A percentile compares a stretch with the other conserved stretches of the same genome.
These are phyloP conservation scores for Spinus olivaceus DNA, from an alignment of 2,797 vertebrate species.

Conservation along the genomic window DNA sequence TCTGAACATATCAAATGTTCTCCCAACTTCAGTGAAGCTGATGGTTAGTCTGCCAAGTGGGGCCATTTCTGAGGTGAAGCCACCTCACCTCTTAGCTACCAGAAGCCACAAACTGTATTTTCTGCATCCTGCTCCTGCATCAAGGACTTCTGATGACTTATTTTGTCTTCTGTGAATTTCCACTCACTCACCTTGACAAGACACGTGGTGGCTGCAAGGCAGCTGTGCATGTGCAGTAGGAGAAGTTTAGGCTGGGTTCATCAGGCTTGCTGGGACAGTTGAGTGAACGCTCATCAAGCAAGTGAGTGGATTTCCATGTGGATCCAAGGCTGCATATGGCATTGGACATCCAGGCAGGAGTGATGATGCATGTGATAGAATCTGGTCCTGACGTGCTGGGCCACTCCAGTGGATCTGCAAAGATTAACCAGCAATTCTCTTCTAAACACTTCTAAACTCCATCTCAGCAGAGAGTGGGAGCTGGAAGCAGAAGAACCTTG, in stretches of 20 bases:
- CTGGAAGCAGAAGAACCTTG: neutral
- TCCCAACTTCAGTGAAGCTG: neutral
- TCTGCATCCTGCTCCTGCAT: neutral
- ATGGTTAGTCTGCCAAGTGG: rapidly evolving
- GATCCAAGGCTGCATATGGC: neutral
- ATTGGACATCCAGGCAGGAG: neutral
- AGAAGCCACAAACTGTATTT: rapidly evolving
- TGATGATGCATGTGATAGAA: neutral
- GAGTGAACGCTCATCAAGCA: neutral
- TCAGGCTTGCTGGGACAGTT: rapidly evolving
- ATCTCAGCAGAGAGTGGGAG: neutral
- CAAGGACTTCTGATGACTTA: neutral
- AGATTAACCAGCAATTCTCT: neutral
- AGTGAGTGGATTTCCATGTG: neutral
- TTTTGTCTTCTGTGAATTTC: neutral
- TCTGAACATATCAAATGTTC: neutral
- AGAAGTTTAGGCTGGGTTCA: neutral
- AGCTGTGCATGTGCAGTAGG: rapidly evolving
- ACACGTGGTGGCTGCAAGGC: neutral
- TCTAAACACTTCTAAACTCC: neutral
- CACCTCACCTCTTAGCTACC: neutral
- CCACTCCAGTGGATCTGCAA: neutral
- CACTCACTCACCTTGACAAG: neutral
- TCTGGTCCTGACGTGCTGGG: neutral
- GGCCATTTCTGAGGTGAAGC: neutral